phyloP scores from a whole-genome alignment of 2,797 vertebrate genomes.

The Champsocephalus esox region DNA sequence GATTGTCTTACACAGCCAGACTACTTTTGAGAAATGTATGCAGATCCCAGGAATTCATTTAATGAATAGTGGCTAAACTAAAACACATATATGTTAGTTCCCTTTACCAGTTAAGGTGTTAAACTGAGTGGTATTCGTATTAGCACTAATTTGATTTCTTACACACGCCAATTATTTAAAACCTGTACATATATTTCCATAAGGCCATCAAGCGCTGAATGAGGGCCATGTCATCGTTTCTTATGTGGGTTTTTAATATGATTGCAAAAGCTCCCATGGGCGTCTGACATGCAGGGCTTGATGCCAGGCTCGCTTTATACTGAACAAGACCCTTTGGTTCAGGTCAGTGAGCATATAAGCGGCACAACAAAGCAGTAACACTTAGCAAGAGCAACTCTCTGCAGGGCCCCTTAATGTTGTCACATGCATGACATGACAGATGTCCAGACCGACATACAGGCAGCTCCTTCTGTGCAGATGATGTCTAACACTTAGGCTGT shows the following conservation, averaged over 20 bases:
- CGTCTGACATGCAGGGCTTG: conserved; percentile 19
- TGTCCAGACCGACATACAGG: conserved; percentile 41
- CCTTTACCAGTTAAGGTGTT: not conserved
- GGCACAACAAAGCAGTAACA: conserved; percentile 67
- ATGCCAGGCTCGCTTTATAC: conserved; percentile 51
- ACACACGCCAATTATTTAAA: not conserved
- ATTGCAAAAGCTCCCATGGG: conserved; percentile 29
- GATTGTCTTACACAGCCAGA: no score
- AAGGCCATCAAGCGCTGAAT: conserved; percentile 15
- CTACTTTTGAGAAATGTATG: not conserved
- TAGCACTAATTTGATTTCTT: not conserved
- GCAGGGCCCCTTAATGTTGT: conserved; percentile 62
- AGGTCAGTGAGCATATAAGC: conserved; percentile 73
- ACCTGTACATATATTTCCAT: conserved; percentile 35
- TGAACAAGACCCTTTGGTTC: conserved; percentile 62
- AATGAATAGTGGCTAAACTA: not conserved
- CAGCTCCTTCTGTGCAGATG: conserved; percentile 29
- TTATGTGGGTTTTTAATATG: conserved; percentile 35
- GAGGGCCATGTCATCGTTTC: conserved; percentile 40
- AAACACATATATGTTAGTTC: not conserved
- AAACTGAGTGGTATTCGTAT: not conserved
- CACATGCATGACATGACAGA: conserved; percentile 75
- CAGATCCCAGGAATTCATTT: not conserved
- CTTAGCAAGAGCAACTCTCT: conserved; percentile 72
- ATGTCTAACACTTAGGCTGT: conserved; percentile 29